Base-by-base conservation (phyloP, 2,888 invertebrate species). In the Synanthedon myopaeformis region DNA sequence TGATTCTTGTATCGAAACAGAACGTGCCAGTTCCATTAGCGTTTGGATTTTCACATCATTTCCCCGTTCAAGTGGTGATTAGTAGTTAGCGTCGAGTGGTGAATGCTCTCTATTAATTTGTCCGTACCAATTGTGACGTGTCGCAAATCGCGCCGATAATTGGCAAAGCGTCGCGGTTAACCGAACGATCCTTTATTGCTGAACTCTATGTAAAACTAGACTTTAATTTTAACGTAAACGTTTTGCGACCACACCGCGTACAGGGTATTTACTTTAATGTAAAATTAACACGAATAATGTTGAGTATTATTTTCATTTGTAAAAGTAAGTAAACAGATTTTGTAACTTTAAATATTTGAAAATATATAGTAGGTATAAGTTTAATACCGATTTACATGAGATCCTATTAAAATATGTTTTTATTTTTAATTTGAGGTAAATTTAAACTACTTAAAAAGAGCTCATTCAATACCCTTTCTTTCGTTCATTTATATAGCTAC, bases 71-170 rank as follows among this genome's bases (percentile, higher is more conserved):
- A 75, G 74, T 71, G 73, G 71, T 74, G 76, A 76, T 79, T 78
- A 77, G 74, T 72, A 73, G 73, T 68, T 69, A 61, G 59, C 59
- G 60, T 55, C 51, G 58, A 63, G 64, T 66, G 58, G 53, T 51
- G 71, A 68, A 69, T 65, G 66, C 66, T 72, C 69, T 68, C 79
- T 75, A 80, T 78, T 77, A 79, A 80, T 80, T 80, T 76, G 76
- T 69, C 74, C 66, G 63, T 70, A 64, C 67, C 72, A 77, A 76
- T 78, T 75, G 69, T 67, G 71, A 67, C 67, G 64, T 63, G 67
- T 67, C 64, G 49, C 49, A 23, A 19, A 19, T 63, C 62, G 58
- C 17, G 61, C 51, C 56, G 61, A 70, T 77, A 75, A 77, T 76
- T 75, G 66, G 61, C 66, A 59, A 64, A 51, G 56, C 50, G 49